Evolutionary conservation across 2,888 invertebrate species (phyloP), one percentile per base, ranked within the genome.

Genomic region (Atethmia centrago): DNA sequence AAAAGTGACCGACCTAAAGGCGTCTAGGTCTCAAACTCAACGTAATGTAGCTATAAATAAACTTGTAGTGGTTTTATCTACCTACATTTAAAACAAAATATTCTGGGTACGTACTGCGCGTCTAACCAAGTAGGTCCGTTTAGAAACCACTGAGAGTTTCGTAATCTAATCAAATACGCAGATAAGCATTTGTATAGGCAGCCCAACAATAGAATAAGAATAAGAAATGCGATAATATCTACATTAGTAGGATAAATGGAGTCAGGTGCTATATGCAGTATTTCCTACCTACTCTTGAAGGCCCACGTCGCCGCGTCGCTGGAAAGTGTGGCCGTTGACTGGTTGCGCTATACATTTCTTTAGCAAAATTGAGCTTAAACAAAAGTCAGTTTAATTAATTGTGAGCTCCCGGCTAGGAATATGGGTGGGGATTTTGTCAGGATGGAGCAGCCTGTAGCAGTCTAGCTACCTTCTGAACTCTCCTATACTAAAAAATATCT

Each of bases 321-420:
- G 87, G 92, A 94, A 94, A 93, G 92, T 94, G 90, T 90, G 91
- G 89, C 90, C 87, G 84, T 88, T 87, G 78, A 87, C 88, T 89
- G 83, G 88, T 90, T 93, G 87, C 90, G 87, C 81, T 87, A 83
- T 86, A 67, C 47, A 80, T 81, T 67, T 59, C 71, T 68, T 58
- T 45, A n/a, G 28, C 36, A 58, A 75, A 66, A 75, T 62, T 77
- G 25, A 66, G 77, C 14, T 53, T 63, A 40, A 58, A 66, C 62
- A 62, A 69, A 76, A 73, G 40, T 40, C 25, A 31, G 16, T 47
- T 45, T 66, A 31, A 42, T 65, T 12, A 62, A 14, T 56, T 21
- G 47, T 25, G 63, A 19, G 14, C 12, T 49, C 3, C 21, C 5
- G 2, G 19, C 19, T 31, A 16, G 25, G 3, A 58, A 40, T 53